A percentile compares a stretch with the other conserved stretches of the same genome.
Conservation (phyloP, 2,888 invertebrate species). For the Meteorus colon region DNA sequence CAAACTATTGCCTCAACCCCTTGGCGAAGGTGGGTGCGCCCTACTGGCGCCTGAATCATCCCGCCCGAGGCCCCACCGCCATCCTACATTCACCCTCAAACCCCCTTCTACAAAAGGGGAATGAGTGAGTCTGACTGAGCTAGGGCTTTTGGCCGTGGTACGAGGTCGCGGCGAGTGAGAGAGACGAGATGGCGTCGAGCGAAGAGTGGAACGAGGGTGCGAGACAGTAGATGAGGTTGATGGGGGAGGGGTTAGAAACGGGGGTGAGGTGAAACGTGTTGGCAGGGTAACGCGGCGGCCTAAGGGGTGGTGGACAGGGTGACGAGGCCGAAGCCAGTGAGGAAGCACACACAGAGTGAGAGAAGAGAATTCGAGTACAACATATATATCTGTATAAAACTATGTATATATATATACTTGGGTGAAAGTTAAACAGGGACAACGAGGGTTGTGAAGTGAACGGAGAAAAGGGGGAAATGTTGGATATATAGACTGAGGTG, state of each 20-base stretch:
- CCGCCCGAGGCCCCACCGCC: conserved; percentile 67
- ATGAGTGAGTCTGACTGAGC: conserved; percentile 52
- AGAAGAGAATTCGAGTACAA: conserved; percentile 67
- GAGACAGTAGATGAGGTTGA: conserved; percentile 15
- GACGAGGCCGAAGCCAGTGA: conserved; percentile 45
- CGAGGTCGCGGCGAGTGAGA: conserved; percentile 52
- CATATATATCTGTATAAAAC: conserved; percentile 55
- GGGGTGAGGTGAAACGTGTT: conserved; percentile 47
- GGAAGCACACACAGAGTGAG: conserved; percentile 50
- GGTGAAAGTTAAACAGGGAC: conserved; percentile 62
- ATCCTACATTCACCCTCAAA: conserved; percentile 1
- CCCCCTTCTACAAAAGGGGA: conserved; percentile 52
- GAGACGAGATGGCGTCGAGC: conserved; percentile 53
- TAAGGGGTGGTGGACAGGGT: conserved; percentile 44
- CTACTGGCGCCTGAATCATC: conserved; percentile 74
- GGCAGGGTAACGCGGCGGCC: conserved; percentile 51
- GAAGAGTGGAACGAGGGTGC: conserved; percentile 45
- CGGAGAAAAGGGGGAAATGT: conserved; percentile 41
- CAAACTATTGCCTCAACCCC: conserved; percentile 55
- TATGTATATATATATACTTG: conserved; percentile 59
- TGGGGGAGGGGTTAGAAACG: conserved; percentile 48
- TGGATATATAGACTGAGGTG: conserved; percentile 33
- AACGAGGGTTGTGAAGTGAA: conserved; percentile 51
- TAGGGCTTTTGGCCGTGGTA: conserved; percentile 64
- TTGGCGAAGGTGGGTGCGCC: conserved; percentile 72